Conservation (phyloP, 2,797 vertebrate species). For the Potorous gilbertii region DNA sequence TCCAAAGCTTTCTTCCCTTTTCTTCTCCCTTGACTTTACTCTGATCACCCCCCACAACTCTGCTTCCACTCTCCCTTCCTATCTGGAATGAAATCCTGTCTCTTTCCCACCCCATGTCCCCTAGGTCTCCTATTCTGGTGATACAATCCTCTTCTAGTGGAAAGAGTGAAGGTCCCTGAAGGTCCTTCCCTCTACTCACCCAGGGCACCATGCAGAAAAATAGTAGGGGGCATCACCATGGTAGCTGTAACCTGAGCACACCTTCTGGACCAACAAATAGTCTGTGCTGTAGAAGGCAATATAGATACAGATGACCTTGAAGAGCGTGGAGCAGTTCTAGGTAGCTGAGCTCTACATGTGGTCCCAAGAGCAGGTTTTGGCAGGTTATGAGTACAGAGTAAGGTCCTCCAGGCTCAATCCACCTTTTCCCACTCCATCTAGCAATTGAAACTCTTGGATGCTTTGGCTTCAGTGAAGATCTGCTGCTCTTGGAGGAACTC, state of each 20-base stretch:
- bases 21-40: not conserved
- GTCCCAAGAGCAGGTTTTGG: constrained; percentile 96
- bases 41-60: not conserved
- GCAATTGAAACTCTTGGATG: constrained; percentile 99
- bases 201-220: constrained; percentile 90
- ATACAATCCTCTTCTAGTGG: constrained; percentile 32
- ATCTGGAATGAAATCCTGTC: constrained; percentile 51
- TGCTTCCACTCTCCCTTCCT: constrained; percentile 35
- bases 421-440: constrained; percentile 97
- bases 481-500: constrained; percentile 97
- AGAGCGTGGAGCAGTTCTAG: constrained; percentile 98
- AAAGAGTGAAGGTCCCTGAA: not conserved
- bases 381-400: constrained; percentile 95
- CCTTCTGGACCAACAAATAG: constrained; percentile 97
- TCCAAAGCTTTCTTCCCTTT: constrained; percentile 9
- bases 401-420: constrained; percentile 94
- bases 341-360: constrained; percentile 96
- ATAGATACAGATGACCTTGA: constrained; percentile 97
- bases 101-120: constrained; percentile 49
- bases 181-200: constrained; percentile 41
- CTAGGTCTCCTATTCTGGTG: constrained; percentile 9
- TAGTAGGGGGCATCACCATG: constrained; percentile 95
- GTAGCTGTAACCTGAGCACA: constrained; percentile 97
- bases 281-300: constrained; percentile 98
- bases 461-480: constrained; percentile 97